Base-by-base conservation (phyloP, 2,888 invertebrate genomes). In the Acanthosepion esculentum region DNA sequence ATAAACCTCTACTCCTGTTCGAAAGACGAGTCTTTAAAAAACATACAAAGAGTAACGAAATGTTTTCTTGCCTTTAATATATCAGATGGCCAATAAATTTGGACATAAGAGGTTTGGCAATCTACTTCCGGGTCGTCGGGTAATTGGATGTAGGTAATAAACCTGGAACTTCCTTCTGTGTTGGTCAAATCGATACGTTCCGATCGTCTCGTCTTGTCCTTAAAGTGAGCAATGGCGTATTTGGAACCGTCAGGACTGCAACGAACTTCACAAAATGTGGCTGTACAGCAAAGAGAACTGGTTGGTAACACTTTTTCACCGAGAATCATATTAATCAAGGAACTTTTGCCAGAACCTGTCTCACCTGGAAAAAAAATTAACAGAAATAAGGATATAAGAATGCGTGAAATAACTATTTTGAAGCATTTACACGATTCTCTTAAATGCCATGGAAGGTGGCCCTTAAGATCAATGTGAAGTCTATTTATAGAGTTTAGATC, bases 301-400 rank as follows among this genome's bases (percentile, higher is more conserved):
- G 96, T 96, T 0, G 97, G 97, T 48, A 97, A 95, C 18, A 97
- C 93, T 48, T 96, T 95, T 7, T 93, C 94, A 29, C 96, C 96
- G 1, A 96, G 95, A 23, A 97, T 91, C 6, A 97, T 95, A 95
- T 97, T 97, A 91, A 97, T 95, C n/a, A 97, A 95, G 94, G 96
- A 96, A 94, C 96, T 96, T 95, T 97, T 97, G 15, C 97, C 97
- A 0, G 97, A 96, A 0, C 96, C 96, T 48, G 96, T 96, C 94
- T 97, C 97, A 92, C 97, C 97, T 96, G 95, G 12, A 94, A 94
- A 59, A 7, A 55, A 10, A 55, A 55, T 20, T 20, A 59, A 59
- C 20, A 78, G 59, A 94, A 29, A 59, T 55, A 4, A 18, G 15
- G 50, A 12, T 6, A 18, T 18, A 4, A 4, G 3, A 55, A 55